Evolutionary conservation across 2,113 vertebrate genomes (phyloP), one percentile per base, ranked within the genome.

Genomic region (Elephantulus edwardii): DNA sequence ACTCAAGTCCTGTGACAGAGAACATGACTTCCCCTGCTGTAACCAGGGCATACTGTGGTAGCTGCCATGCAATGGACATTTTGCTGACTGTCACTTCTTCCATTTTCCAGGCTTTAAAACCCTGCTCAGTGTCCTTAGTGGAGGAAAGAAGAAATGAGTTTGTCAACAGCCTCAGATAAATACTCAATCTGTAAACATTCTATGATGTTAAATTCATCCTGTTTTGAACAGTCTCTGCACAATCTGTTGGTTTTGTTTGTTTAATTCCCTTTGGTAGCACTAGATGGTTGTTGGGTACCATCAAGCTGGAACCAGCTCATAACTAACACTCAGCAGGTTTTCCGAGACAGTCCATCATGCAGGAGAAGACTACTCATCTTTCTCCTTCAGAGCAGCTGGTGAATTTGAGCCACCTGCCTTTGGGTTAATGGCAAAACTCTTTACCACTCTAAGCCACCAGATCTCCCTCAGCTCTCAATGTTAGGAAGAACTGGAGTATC

Each of bases 11-110:
- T 0, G 99, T 99, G 95, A 99, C 97, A 91, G 99, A 99, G 97
- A 99, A 99, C 98, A 99, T 98, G 97, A 99, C 99, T 93, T 99
- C 99, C 38, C 98, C 99, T 16, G 97, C 97, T 42, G 99, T 99
- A 40, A 99, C 97, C 64, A 99, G 79, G 44, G 97, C 87, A 46
- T 99, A 99, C 28, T 99, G 99, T 13, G 99, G 99, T 83, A 99
- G 93, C 97, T 99, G 99, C 99, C 98, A 99, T 76, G 97, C 98
- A 42, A 99, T 98, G 92, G 98, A 98, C 44, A 99, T 93, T 40
- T 97, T 96, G 96, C 99, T 99, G 56, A 98, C 97, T 66, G 97
- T 88, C 33, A 99, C 97, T 50, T 99, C 98, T 97, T 98, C 98
- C 52, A 97, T 97, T 94, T 97, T 98, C 93, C 89, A 97, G 0